Evolutionary conservation across 2,113 vertebrate genomes (phyloP).

Genomic region (Lepus timidus): DNA sequence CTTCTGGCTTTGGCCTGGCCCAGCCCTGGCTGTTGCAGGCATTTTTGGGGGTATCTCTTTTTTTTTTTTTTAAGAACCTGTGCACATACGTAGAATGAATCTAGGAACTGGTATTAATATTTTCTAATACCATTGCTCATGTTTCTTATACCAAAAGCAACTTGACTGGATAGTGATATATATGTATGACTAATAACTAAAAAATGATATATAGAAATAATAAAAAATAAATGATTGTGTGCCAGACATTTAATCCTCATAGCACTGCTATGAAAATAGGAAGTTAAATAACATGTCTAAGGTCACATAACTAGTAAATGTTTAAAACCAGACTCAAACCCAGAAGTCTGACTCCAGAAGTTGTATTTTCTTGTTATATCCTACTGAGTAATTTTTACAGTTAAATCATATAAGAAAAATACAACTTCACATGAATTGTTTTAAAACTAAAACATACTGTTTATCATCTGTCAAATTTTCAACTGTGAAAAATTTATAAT

Average conservation of each 20-base stretch:
- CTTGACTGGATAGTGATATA: background rate
- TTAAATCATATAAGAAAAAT: slow-evolving; percentile 40
- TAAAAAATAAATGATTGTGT: background rate
- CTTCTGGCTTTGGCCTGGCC: too few relatives aligned
- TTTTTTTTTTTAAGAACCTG: background rate
- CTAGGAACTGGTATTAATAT: slow-evolving; percentile 28
- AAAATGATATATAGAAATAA: too few relatives aligned
- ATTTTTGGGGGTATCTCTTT: too few relatives aligned
- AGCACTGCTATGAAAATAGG: slow-evolving; percentile 30
- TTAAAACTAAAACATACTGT: slow-evolving; percentile 1
- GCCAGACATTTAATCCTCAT: slow-evolving; percentile 34
- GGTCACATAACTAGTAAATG: slow-evolving; percentile 12
- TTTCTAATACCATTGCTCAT: background rate
- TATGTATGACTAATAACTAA: background rate
- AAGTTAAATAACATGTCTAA: background rate
- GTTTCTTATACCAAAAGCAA: background rate
- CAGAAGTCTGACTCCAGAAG: slow-evolving; percentile 6
- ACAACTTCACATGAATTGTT: background rate
- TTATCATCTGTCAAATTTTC: slow-evolving; percentile 35
- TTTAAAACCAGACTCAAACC: background rate
- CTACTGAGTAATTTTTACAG: background rate
- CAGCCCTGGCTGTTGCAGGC: too few relatives aligned
- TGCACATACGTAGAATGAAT: background rate
- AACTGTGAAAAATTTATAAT: background rate
- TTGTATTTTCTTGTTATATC: background rate